Evolutionary conservation across 1,140 invertebrate genomes (phyloP), one percentile per base, ranked within the genome.

Genomic region (Dendrolimus punctatus): DNA sequence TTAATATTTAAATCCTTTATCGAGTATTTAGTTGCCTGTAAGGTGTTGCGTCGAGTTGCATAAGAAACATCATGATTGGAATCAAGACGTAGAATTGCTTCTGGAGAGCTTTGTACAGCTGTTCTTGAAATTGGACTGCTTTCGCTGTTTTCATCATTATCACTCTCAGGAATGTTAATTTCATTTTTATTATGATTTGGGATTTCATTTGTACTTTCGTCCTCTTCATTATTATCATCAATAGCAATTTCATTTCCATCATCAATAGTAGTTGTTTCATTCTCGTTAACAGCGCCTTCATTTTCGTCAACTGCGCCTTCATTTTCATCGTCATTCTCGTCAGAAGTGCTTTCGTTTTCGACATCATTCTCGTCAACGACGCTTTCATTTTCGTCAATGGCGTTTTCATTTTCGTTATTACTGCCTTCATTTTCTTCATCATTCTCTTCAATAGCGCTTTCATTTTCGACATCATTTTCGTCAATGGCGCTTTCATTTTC

Each of bases 11-110:
- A 42, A n/a, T 55, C 55, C 47, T 70, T 72, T 0, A 73, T 64
- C 10, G 74, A 66, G 51, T 68, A 78, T 54, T 74, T 72, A 9
- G 64, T 73, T 63, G 70, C 74, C 50, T 70, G 66, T n/a, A 71
- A 6, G 51, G 60, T 70, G 5, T 62, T 66, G 10, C 66, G 66
- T 47, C 66, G 53, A 6, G 51, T 39, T 7, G 54, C 66, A 5
- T 75, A 71, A 0, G 68, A 75, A 39, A 71, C 60, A 5, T 61
- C 46, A 49, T 69, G 49, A 23, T 68, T 71, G 8, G 56, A 71
- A 39, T 62, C 66, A 40, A 72, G 45, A 9, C 71, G 59, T 38
- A 74, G 48, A 8, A 76, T 56, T 2, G 58, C 65, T 71, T 84
- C 80, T n/a, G 78, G 80, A 5, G 74, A 73, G 23, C 38, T 68